Evolutionary conservation across 2,888 invertebrate genomes (phyloP), one percentile per base, ranked within the genome.

Genomic region (Argyresthia albistria): DNA sequence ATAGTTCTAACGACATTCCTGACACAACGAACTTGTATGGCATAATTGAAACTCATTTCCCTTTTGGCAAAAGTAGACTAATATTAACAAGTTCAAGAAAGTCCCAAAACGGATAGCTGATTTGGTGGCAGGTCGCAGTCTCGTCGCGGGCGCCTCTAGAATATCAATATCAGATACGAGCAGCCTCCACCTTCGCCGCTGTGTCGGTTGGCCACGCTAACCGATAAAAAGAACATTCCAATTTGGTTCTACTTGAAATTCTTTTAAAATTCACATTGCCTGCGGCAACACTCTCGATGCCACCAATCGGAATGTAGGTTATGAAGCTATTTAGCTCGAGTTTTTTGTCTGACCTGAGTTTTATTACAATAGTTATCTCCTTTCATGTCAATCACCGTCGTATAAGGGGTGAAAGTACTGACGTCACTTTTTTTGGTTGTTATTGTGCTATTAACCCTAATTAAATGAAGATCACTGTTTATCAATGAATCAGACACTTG

Each of bases 371-470:
- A 74, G 77, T 80, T 81, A 83, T 82, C 80, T 81, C 73, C 76
- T 82, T 82, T 82, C 74, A 69, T 73, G 80, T 80, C 82, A 78
- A 81, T 83, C 80, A 80, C 70, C 67, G 67, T 73, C 76, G 69
- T 80, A 79, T 80, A 78, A 75, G 82, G 80, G 76, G 83, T 79
- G 83, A 84, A 86, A 86, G 83, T 82, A 76, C 67, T 80, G 77
- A 77, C 76, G 75, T 81, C 79, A 79, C 59, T 73, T 74, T 66
- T 39, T 51, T 71, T 59, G 60, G 58, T 69, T 64, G 66, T 70
- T 71, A 70, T 69, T 63, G 59, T 60, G 59, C 63, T 68, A 66
- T 66, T 69, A 70, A 59, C 63, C 63, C 62, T 63, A 60, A 65
- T 64, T 57, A 69, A 12, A 51, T 16, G 9, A 10, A 45, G 43